A percentile compares a stretch with the other conserved stretches of the same genome.
phyloP scores from a whole-genome alignment of 2,888 invertebrate species.

The Peribatodes rhomboidaria region DNA sequence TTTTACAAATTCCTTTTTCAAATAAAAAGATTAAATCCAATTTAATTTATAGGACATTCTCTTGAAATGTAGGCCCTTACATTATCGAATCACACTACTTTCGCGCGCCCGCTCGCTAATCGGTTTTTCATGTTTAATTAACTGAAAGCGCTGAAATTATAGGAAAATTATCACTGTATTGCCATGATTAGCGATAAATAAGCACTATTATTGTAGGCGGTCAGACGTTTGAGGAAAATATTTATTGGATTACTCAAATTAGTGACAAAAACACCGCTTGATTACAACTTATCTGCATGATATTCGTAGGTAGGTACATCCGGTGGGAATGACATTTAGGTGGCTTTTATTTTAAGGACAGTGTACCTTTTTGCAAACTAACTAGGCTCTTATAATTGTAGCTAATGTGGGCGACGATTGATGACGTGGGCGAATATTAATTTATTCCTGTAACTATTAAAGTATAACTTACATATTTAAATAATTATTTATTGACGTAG shows the following conservation, averaged over 20 bases:
- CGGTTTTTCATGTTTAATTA: conserved; percentile 78
- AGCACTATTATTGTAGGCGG: conserved; percentile 22
- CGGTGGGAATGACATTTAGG: not conserved
- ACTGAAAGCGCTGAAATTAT: conserved; percentile 61
- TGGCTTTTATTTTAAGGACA: no score
- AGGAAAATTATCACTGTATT: conserved; percentile 58
- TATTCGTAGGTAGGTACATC: not conserved
- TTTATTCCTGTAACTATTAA: no score
- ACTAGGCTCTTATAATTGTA: no score
- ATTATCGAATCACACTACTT: not conserved
- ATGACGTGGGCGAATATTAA: no score
- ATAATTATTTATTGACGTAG: no score
- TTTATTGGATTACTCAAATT: conserved; percentile 21
- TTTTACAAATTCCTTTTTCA: no score
- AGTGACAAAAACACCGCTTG: conserved; percentile 28
- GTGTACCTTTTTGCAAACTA: no score
- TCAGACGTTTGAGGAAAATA: conserved; percentile 30
- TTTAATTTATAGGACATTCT: no score
- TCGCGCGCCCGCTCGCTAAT: not conserved
- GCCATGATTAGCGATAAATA: conserved; percentile 24
- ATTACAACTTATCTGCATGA: not conserved
- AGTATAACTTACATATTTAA: no score
- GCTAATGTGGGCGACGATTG: no score
- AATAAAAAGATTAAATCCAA: no score
- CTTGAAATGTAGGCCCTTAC: no score